Conservation (phyloP, 2,888 invertebrate species). For the Spilosoma lubricipeda region DNA sequence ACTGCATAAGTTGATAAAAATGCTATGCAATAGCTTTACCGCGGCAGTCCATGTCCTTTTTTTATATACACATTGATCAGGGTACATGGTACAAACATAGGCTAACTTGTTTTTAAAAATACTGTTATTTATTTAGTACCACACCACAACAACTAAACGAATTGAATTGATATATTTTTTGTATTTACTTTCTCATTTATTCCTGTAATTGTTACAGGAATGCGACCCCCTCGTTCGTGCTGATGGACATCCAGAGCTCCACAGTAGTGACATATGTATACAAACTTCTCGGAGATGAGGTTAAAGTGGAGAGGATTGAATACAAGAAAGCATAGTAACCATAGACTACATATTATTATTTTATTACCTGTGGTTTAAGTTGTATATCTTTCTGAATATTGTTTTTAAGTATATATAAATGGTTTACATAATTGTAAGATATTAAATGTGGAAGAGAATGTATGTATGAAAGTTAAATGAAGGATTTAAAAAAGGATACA, state of each 20-base stretch:
- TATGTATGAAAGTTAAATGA: conserved; percentile 5
- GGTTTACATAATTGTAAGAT: conserved; percentile 14
- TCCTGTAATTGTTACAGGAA: conserved; percentile 86
- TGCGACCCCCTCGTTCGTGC: conserved; percentile 97
- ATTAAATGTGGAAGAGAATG: conserved; percentile 8
- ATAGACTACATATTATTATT: background rate
- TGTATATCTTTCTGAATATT: conserved; percentile 9
- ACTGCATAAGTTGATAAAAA: too few relatives aligned
- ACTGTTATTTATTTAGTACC: too few relatives aligned
- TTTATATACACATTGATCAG: too few relatives aligned
- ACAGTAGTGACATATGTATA: conserved; percentile 99
- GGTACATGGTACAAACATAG: too few relatives aligned
- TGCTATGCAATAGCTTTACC: too few relatives aligned
- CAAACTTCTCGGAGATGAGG: conserved; percentile 98
- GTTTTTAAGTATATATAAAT: conserved; percentile 13
- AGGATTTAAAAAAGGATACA: background rate
- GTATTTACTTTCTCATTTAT: background rate
- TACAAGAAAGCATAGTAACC: conserved; percentile 93
- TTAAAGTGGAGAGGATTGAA: conserved; percentile 99
- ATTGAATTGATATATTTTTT: too few relatives aligned
- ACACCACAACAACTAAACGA: too few relatives aligned
- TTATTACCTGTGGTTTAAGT: background rate
- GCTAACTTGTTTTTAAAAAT: too few relatives aligned
- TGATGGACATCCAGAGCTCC: conserved; percentile 99
- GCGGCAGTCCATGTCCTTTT: too few relatives aligned